Conservation (phyloP, 2,888 invertebrate species). For the Rotaria macrura region DNA sequence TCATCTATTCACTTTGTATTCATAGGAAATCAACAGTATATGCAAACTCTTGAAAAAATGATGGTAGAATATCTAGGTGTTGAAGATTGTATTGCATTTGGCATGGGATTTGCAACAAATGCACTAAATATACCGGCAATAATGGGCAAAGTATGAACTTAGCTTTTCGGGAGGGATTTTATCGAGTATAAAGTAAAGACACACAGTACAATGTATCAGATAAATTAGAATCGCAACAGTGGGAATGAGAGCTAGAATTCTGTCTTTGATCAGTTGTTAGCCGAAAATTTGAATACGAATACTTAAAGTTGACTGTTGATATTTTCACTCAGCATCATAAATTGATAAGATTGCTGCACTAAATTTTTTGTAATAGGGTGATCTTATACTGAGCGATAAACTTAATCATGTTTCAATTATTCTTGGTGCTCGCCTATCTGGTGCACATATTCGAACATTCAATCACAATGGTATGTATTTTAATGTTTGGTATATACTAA, state of each 20-base stretch:
- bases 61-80: slow-evolving; percentile 78
- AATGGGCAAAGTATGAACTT: slow-evolving; percentile 51
- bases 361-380: slow-evolving; percentile 54
- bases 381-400: slow-evolving; percentile 83
- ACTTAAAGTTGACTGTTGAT: too few relatives aligned
- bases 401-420: slow-evolving; percentile 94
- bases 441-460: slow-evolving; percentile 73
- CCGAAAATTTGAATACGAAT: too few relatives aligned
- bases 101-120: slow-evolving; percentile 98
- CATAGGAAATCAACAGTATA: slow-evolving; percentile 58
- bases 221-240: too few relatives aligned
- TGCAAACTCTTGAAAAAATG: slow-evolving; percentile 67
- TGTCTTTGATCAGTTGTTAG: too few relatives aligned
- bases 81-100: slow-evolving; percentile 84
- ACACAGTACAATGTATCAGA: too few relatives aligned
- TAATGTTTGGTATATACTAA: too few relatives aligned
- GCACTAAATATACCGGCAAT: slow-evolving; percentile 79
- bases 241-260: too few relatives aligned
- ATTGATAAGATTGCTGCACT: too few relatives aligned
- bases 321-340: too few relatives aligned
- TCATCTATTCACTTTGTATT: too few relatives aligned
- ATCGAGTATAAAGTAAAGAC: too few relatives aligned
- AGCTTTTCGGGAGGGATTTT: too few relatives aligned
- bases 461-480: slow-evolving; percentile 58
- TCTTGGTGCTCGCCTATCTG: slow-evolving; percentile 76